phyloP scores from a whole-genome alignment of 2,888 invertebrate species.

The Drosophila vallismaia region DNA sequence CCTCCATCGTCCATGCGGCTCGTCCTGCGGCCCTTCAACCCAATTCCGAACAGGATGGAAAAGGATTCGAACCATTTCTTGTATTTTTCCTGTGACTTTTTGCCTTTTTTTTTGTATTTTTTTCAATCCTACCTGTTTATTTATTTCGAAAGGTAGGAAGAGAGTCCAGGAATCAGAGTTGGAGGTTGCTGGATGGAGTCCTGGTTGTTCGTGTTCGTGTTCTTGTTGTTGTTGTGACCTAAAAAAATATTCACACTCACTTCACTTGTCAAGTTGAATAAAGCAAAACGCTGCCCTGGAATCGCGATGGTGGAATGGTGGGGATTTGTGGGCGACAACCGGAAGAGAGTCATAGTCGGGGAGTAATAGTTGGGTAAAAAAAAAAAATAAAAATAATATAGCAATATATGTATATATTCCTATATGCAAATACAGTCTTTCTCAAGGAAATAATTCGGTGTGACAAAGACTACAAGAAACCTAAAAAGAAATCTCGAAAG shows the following conservation, averaged over 20 bases:
- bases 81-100: conserved; percentile 47
- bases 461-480: not conserved
- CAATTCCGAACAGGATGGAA: conserved; percentile 66
- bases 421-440: conserved; percentile 26
- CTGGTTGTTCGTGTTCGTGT: conserved; percentile 9
- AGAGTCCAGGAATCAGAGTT: conserved; percentile 53
- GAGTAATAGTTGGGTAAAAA: conserved; percentile 1
- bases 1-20: conserved; percentile 13
- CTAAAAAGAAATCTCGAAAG: not conserved
- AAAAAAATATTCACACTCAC: conserved; percentile 78
- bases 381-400: not conserved
- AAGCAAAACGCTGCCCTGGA: conserved; percentile 44
- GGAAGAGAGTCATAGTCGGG: conserved; percentile 12
- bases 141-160: conserved; percentile 51
- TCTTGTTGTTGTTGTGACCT: conserved; percentile 69
- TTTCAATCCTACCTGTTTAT: conserved; percentile 25
- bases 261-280: conserved; percentile 77
- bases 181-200: conserved; percentile 22
- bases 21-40: conserved; percentile 15
- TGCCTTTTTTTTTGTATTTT: conserved; percentile 25
- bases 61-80: conserved; percentile 73
- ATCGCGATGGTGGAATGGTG: conserved; percentile 1
- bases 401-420: conserved; percentile 27
- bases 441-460: conserved; percentile 7
- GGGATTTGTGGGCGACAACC: conserved; percentile 10